Percentiles rank a stretch among this genome's conserved stretches.
Evolutionary conservation across 2,888 invertebrate species (phyloP).

Genomic region (Cephus nigrinus): DNA sequence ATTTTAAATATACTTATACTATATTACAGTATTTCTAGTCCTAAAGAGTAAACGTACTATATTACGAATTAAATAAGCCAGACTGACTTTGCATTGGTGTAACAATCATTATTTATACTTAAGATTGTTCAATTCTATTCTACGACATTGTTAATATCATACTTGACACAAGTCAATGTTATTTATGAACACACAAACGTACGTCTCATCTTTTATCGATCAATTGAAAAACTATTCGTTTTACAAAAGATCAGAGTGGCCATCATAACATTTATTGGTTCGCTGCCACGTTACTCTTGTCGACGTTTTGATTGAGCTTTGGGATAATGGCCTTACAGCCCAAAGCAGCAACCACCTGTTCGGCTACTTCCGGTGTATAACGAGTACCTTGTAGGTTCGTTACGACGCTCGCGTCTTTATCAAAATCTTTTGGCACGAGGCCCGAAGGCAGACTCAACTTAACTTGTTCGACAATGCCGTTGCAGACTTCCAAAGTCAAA

Average conservation of each 20-base stretch:
- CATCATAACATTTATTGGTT: conserved; percentile 44
- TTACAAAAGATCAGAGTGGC: background rate
- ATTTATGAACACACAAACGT: background rate
- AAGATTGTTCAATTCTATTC: background rate
- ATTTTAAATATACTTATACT: background rate
- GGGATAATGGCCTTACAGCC: conserved; percentile 54
- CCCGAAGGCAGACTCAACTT: conserved; percentile 74
- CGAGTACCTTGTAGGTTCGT: conserved; percentile 75
- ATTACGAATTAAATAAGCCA: background rate
- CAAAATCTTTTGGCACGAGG: conserved; percentile 71
- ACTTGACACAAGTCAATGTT: background rate
- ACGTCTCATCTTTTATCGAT: background rate
- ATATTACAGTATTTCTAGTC: background rate
- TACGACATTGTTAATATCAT: background rate
- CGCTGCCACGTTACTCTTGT: conserved; percentile 54
- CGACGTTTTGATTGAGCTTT: conserved; percentile 38
- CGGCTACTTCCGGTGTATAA: conserved; percentile 73
- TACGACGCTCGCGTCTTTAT: conserved; percentile 75
- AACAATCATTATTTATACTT: background rate
- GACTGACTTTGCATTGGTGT: background rate
- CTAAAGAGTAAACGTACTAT: background rate
- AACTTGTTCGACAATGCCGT: conserved; percentile 76
- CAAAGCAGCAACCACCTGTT: conserved; percentile 69
- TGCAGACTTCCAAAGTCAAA: conserved; percentile 74
- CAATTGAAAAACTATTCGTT: background rate